Evolutionary conservation across 2,888 invertebrate species (phyloP).

Genomic region (Apodemia hepburni): DNA sequence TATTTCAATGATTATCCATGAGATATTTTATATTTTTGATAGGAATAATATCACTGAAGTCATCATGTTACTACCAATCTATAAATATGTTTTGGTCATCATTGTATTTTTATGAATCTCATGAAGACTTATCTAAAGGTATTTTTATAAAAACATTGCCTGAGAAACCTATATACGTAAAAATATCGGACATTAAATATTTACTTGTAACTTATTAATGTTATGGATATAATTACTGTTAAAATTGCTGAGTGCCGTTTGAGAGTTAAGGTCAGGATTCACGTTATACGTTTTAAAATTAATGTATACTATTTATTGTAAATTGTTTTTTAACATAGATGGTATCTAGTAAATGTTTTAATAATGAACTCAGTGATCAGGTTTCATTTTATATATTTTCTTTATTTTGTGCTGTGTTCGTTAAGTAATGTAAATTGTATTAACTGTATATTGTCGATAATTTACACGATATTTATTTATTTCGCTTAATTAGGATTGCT

Average conservation of each 20-base stretch:
- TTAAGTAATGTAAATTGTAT: constrained; percentile 77
- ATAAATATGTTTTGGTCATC: constrained; percentile 33
- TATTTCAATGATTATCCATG: too few species aligned
- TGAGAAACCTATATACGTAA: constrained; percentile 78
- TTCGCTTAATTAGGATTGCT: constrained; percentile 67
- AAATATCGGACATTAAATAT: constrained; percentile 65
- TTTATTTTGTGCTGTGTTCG: constrained; percentile 77
- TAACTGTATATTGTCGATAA: constrained; percentile 76
- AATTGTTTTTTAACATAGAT: constrained; percentile 68
- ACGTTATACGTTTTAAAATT: constrained; percentile 72
- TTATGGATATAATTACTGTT: constrained; percentile 53
- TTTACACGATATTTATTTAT: constrained; percentile 76
- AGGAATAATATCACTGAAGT: not conserved
- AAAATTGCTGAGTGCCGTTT: constrained; percentile 44
- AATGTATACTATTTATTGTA: constrained; percentile 72
- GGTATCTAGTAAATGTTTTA: constrained; percentile 69
- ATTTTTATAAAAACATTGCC: constrained; percentile 78
- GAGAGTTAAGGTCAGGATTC: constrained; percentile 63
- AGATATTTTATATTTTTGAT: not conserved
- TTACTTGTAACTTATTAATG: constrained; percentile 71
- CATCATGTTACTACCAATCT: constrained; percentile 9
- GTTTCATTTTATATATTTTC: constrained; percentile 54
- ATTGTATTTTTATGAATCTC: constrained; percentile 41
- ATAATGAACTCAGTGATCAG: constrained; percentile 63
- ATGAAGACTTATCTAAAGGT: constrained; percentile 53